A percentile compares a stretch with the other conserved stretches of the same genome.
These are phyloP conservation scores for Nezara viridula DNA, from an alignment of 2,888 invertebrate species.

Conservation along the genomic window DNA sequence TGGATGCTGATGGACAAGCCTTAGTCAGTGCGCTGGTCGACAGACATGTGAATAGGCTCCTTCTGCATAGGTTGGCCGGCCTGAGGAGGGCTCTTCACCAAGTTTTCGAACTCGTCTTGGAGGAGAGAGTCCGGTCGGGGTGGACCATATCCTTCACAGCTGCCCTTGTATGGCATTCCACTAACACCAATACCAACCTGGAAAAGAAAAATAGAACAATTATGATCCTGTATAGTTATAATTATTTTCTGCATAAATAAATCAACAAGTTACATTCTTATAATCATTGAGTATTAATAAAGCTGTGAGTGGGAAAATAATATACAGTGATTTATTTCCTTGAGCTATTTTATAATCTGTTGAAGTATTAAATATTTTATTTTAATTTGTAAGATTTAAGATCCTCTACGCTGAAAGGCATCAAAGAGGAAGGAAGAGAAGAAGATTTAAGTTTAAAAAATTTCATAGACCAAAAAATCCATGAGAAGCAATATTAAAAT, in stretches of 20 bases:
- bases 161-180: conserved; percentile 77
- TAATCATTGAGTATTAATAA: not conserved
- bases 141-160: conserved; percentile 73
- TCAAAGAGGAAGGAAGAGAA: no score
- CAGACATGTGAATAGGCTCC: conserved; percentile 64
- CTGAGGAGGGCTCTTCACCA: conserved; percentile 72
- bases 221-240: not conserved
- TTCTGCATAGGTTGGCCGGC: conserved; percentile 63
- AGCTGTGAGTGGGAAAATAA: not conserved
- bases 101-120: conserved; percentile 76
- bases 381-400: no score
- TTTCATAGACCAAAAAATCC: no score
- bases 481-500: no score
- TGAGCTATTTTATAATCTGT: no score
- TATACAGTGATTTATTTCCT: no score
- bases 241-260: not conserved
- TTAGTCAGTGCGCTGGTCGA: conserved; percentile 67
- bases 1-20: conserved; percentile 52
- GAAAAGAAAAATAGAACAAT: conserved; percentile 42
- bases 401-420: no score
- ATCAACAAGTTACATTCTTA: not conserved
- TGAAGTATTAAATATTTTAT: no score
- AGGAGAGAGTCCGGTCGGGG: conserved; percentile 75
- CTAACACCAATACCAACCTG: conserved; percentile 74
- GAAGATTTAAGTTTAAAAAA: no score